Base-by-base conservation (phyloP, 2,888 invertebrate species). In the Drosophila mimetica region DNA sequence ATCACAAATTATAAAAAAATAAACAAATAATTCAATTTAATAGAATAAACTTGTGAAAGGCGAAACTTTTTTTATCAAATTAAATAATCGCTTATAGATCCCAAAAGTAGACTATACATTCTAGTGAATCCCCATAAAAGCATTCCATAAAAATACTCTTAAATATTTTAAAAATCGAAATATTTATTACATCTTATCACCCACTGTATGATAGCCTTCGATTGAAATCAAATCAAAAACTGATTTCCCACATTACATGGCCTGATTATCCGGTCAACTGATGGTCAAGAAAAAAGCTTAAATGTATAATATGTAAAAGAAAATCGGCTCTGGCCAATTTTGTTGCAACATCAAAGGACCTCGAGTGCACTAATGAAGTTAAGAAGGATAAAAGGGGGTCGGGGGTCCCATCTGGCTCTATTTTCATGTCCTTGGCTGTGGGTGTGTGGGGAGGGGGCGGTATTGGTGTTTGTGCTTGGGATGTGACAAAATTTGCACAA, bases 241-340 rank as follows among this genome's bases (percentile, higher is more conserved):
- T 47, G 41, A 67, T 57, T 67, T 58, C 37, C 58, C 51, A 44
- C n/a, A 58, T 60, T 53, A 61, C 54, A 61, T 59, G 52, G 48
- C 58, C 79, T 89, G 84, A 89, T 89, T 90, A 88, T 89, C 86
- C 89, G 89, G 89, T 83, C 89, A 89, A 76, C 71, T 75, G 70
- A 63, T 73, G 71, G 52, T 30, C 6, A 9, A 51, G 50, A 71
- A 44, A 53, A 54, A 28, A 13, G 4, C 16, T 11, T 18, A 6
- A 39, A 59, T n/a, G n/a, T n/a, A n/a, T n/a, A 53, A 46, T 60
- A 44, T 36, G 7, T 20, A 8, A 37, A 28, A 61, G 34, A 46
- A 64, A 71, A 76, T 70, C 46, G 7, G 25, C 37, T 18, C 34
- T 34, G 34, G 16, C 22, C 41, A 44, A 41, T 55, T 14, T 46